Conservation (phyloP, 2,888 invertebrate species). For the Hyposoter didymator region DNA sequence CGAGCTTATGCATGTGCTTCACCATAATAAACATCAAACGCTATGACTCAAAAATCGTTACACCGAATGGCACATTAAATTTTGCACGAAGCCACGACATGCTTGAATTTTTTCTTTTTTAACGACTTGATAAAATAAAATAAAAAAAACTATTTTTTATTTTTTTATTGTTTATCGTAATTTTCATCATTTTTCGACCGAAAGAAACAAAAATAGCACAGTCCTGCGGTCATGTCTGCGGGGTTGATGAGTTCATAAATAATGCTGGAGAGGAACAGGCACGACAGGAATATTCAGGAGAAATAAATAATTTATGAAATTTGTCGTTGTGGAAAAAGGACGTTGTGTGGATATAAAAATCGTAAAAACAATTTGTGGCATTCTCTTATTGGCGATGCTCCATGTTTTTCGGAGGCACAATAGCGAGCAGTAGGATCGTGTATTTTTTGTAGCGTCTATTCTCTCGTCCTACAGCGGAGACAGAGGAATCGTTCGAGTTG, state of each 20-base stretch:
- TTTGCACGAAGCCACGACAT: constrained; percentile 1
- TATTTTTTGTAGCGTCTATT: constrained; percentile 11
- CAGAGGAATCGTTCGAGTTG: constrained; percentile 35
- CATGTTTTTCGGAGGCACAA: constrained; percentile 36
- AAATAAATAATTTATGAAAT: constrained; percentile 42
- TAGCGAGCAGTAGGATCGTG: constrained; percentile 4
- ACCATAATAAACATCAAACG: constrained; percentile 5
- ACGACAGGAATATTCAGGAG: background rate
- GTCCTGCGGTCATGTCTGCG: background rate
- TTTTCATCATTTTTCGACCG: background rate
- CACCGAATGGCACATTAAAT: constrained; percentile 38
- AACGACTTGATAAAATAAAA: constrained; percentile 4
- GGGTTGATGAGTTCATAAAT: background rate
- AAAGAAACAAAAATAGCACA: background rate
- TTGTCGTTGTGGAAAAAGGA: background rate
- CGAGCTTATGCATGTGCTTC: constrained; percentile 3
- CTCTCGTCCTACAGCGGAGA: constrained; percentile 1
- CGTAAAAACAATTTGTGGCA: constrained; percentile 16
- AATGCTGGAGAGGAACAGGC: background rate
- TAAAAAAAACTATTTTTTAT: background rate
- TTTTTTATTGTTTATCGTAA: background rate
- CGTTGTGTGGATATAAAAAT: constrained; percentile 1
- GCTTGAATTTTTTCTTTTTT: background rate
- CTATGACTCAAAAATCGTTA: constrained; percentile 39
- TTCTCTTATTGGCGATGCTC: constrained; percentile 37